These are phyloP conservation scores for Oreochromis grahami DNA, from an alignment of 2,797 vertebrate genomes.

Conservation along the genomic window DNA sequence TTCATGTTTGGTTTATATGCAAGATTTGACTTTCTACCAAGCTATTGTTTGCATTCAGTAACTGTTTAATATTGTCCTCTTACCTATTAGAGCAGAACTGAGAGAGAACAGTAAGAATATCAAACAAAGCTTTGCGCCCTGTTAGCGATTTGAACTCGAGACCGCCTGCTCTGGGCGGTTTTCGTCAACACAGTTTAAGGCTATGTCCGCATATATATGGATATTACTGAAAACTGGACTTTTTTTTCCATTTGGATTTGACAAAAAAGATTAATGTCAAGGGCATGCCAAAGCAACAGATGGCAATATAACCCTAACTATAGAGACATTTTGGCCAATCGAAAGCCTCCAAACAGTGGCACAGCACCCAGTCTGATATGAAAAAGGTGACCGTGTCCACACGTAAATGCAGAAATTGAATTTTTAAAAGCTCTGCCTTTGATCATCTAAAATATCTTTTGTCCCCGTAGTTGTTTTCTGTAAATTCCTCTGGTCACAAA, in stretches of 20 bases:
- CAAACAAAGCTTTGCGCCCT: neutral
- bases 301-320: neutral
- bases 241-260: neutral
- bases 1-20: neutral
- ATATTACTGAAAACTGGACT: neutral
- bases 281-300: neutral
- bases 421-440: neutral
- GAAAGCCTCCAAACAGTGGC: neutral
- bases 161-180: neutral
- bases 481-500: constrained; percentile 31
- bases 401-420: neutral
- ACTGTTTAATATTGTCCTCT: neutral
- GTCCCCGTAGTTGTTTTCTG: constrained; percentile 12
- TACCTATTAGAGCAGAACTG: neutral
- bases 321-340: neutral
- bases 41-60: neutral
- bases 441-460: neutral
- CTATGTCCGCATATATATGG: neutral
- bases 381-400: neutral
- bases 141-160: fast-evolving
- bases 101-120: neutral
- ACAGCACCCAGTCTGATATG: neutral
- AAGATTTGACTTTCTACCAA: neutral
- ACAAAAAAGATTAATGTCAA: neutral
- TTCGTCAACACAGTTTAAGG: neutral